phyloP scores from a whole-genome alignment of 2,113 vertebrate species.

The Rutilus rutilus region DNA sequence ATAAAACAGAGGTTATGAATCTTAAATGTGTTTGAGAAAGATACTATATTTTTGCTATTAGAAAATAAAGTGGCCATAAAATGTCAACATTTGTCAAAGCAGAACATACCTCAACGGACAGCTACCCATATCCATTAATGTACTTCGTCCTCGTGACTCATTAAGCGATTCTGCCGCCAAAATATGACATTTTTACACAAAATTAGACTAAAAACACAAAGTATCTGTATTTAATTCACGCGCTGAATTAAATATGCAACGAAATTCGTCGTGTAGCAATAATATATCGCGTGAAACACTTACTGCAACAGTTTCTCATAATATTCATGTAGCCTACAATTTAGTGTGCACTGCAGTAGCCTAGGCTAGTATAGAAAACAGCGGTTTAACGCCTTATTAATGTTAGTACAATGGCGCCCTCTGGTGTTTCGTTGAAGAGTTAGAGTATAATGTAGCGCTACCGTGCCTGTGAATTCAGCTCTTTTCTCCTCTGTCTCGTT shows the following conservation, averaged over 20 bases:
- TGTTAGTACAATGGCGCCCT: not conserved
- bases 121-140: not conserved
- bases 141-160: not conserved
- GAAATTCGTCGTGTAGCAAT: not conserved
- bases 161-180: not conserved
- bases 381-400: not conserved
- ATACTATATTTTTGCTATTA: not conserved
- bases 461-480: not conserved
- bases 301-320: not conserved
- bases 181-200: not conserved
- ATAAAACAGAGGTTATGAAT: not conserved
- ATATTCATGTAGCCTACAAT: not conserved
- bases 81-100: not conserved
- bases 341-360: not conserved
- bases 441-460: not conserved
- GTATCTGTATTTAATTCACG: not conserved
- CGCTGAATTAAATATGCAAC: not conserved
- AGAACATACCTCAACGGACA: not conserved
- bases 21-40: conserved; percentile 20
- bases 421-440: conserved; percentile 22
- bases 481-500: no score
- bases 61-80: not conserved
- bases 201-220: not conserved
- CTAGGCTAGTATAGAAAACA: no score
- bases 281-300: not conserved